phyloP scores from a whole-genome alignment of 2,888 invertebrate species.

The Dioctria rufipes region DNA sequence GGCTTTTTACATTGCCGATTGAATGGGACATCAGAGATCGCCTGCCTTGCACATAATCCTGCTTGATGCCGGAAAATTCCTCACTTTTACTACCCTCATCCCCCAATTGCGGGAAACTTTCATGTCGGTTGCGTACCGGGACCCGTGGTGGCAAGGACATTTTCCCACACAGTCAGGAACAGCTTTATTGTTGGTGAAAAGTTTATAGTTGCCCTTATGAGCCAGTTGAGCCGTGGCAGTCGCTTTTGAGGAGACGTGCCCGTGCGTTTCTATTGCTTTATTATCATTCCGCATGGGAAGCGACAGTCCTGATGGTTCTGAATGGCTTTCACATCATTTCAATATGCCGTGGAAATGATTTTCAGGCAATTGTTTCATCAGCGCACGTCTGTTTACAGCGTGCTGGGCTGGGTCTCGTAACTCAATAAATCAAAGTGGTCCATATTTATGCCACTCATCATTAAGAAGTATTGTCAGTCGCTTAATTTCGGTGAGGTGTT shows the following conservation, averaged over 20 bases:
- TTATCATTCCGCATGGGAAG: conserved; percentile 40
- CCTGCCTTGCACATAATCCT: conserved; percentile 8
- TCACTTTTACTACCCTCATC: not conserved
- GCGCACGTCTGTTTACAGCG: conserved; percentile 29
- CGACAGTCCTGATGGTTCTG: conserved; percentile 6
- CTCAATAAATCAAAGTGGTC: conserved; percentile 36
- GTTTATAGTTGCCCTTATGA: conserved; percentile 51
- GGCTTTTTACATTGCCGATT: conserved; percentile 31
- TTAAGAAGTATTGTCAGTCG: conserved; percentile 29
- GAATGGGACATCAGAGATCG: conserved; percentile 41
- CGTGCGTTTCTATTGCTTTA: conserved; percentile 50
- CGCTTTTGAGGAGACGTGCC: conserved; percentile 49
- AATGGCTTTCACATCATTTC: conserved; percentile 44
- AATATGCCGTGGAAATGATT: conserved; percentile 48
- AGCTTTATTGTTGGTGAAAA: conserved; percentile 49
- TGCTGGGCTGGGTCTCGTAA: conserved; percentile 4
- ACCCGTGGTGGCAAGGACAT: conserved; percentile 1
- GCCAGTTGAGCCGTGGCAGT: conserved; percentile 44
- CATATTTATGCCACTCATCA: conserved; percentile 29
- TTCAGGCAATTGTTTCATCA: conserved; percentile 51
- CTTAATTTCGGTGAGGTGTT: not conserved
- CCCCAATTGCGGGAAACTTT: not conserved
- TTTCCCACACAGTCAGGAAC: conserved; percentile 45
- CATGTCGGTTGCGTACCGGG: not conserved
- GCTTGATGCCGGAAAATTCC: not conserved